phyloP scores from a whole-genome alignment of 2,888 invertebrate species.

The Ormyrus pomaceus region DNA sequence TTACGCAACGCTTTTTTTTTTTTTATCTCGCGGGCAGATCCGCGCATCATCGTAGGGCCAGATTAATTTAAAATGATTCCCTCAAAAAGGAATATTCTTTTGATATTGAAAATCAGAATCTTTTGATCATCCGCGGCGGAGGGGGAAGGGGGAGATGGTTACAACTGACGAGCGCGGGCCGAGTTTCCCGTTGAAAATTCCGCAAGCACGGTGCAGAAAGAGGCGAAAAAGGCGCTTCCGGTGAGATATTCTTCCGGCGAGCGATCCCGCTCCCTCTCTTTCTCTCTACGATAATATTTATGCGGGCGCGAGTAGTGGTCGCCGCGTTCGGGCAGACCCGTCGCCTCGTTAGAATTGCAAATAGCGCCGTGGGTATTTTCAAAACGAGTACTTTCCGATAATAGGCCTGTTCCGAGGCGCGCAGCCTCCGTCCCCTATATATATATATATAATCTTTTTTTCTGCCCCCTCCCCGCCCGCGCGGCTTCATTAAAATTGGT shows the following conservation, averaged over 20 bases:
- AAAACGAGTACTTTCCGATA: slow-evolving; percentile 69
- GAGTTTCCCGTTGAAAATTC: too few relatives aligned
- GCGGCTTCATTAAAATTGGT: slow-evolving; percentile 14
- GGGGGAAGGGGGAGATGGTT: too few relatives aligned
- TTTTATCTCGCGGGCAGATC: too few relatives aligned
- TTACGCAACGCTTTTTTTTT: too few relatives aligned
- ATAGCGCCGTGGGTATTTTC: slow-evolving; percentile 64
- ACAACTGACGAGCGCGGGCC: too few relatives aligned
- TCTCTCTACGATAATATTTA: slow-evolving; percentile 56
- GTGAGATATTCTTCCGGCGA: slow-evolving; percentile 44
- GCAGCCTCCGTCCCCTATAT: neutral
- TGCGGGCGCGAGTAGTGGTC: slow-evolving; percentile 36
- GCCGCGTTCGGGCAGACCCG: slow-evolving; percentile 42
- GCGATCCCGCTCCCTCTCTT: slow-evolving; percentile 45
- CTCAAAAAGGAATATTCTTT: too few relatives aligned
- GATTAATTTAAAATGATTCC: too few relatives aligned
- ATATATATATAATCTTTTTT: neutral
- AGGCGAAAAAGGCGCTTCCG: neutral
- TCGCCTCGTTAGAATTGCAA: slow-evolving; percentile 70
- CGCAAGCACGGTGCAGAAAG: neutral
- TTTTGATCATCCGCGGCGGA: too few relatives aligned
- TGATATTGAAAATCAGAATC: too few relatives aligned
- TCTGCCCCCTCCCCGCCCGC: neutral
- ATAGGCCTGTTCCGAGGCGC: slow-evolving; percentile 60
- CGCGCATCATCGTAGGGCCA: too few relatives aligned